Evolutionary conservation across 2,113 vertebrate genomes (phyloP), one percentile per base, ranked within the genome.

Genomic region (Chlamydotis undulata): DNA sequence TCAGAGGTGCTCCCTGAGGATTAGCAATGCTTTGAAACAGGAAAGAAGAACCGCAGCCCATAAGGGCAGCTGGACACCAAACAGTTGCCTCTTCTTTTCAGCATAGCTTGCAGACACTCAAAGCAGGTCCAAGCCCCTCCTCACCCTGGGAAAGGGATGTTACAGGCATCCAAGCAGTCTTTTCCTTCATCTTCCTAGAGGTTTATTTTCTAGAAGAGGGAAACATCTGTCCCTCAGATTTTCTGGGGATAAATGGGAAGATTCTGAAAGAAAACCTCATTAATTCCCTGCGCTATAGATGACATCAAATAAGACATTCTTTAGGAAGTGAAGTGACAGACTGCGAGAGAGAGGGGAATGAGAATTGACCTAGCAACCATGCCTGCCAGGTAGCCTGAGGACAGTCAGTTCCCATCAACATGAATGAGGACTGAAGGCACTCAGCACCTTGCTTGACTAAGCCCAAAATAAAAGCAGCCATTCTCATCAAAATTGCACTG

Each of bases 401-500:
- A 96, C 90, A 94, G 56, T 80, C 75, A 87, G 49, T 24, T 90
- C 74, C 83, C 61, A 71, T 89, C 87, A 93, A 26, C 0, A 0
- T 6, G 82, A 88, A 93, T 61, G 52, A 79, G 78, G 71, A 65
- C 55, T 59, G 85, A 95, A 94, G 55, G 82, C 78, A 67, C 78
- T 87, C 94, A 50, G 80, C 43, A 81, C 79, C 80, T 80, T 89
- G 73, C 88, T 91, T 43, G 33, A 83, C 81, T 94, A 94, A 85
- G 37, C 33, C 91, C 60, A 57, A 83, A 92, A 87, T 2, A 0
- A 97, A 95, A 86, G 77, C 65, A 86, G 94, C 76, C 69, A 70
- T 91, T 86, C 84, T 91, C 79, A 96, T 96, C 69, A 86, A 85
- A 96, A 97, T 91, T 96, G 81, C 76, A 81, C 84, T 59, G 79